Percentiles rank a stretch among this genome's conserved stretches.
Conservation (phyloP, 2,888 invertebrate species). For the Drosophila anceps region DNA sequence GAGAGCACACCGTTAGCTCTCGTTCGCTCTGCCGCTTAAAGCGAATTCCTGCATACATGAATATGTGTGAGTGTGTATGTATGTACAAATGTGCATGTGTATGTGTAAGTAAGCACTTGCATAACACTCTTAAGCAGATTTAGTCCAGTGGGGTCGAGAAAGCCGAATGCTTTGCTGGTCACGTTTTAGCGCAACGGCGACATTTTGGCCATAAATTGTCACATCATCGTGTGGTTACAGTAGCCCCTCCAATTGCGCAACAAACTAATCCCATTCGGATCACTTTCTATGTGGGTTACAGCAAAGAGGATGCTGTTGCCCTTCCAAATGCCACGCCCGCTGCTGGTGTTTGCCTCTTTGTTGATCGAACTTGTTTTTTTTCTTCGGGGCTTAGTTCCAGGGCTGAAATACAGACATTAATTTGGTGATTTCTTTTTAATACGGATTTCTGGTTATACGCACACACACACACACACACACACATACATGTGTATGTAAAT, state of each 20-base stretch:
- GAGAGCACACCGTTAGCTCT: too few species aligned
- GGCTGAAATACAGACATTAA: conserved; percentile 28
- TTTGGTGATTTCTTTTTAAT: conserved; percentile 68
- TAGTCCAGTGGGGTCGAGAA: conserved; percentile 12
- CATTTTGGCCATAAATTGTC: conserved; percentile 43
- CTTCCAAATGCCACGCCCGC: neutral
- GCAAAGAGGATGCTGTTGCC: conserved; percentile 9
- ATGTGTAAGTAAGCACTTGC: conserved; percentile 22
- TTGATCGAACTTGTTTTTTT: conserved; percentile 58
- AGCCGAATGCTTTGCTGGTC: conserved; percentile 35
- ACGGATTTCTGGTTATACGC: conserved; percentile 30
- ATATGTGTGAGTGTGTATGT: too few species aligned
- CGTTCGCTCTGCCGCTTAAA: neutral
- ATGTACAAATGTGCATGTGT: neutral
- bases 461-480: neutral
- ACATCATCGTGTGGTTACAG: conserved; percentile 39
- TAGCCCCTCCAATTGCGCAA: conserved; percentile 43
- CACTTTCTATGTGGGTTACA: conserved; percentile 67
- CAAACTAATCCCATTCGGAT: conserved; percentile 67
- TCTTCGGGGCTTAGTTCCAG: conserved; percentile 21
- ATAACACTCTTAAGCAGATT: conserved; percentile 35
- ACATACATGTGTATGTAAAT: conserved; percentile 18
- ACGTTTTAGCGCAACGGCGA: conserved; percentile 34
- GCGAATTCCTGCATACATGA: neutral
- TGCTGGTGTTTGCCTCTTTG: conserved; percentile 2